Conservation (phyloP, 2,888 invertebrate species). For the Megaustenia siamemsis region DNA sequence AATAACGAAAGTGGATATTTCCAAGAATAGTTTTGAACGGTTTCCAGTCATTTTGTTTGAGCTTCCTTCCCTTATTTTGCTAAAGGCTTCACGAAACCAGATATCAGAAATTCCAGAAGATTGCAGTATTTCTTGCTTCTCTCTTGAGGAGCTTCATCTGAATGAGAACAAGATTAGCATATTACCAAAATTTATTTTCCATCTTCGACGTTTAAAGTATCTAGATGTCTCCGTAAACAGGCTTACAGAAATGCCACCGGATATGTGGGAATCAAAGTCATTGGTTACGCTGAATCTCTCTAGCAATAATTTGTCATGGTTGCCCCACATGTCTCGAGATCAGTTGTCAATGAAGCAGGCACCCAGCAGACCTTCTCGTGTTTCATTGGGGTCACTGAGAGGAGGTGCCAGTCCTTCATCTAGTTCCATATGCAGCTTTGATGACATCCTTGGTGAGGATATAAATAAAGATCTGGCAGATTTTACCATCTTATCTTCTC, state of each 20-base stretch:
- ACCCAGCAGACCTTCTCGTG: neutral
- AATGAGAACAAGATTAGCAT: conserved; percentile 87
- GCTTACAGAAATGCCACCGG: conserved; percentile 85
- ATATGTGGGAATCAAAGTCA: conserved; percentile 63
- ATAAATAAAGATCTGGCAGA: neutral
- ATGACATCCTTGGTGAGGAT: conserved; percentile 31
- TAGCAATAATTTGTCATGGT: conserved; percentile 49
- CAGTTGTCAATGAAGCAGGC: conserved; percentile 24
- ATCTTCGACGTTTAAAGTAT: conserved; percentile 87
- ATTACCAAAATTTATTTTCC: conserved; percentile 90
- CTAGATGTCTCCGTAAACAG: conserved; percentile 94
- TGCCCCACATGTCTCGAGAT: conserved; percentile 54
- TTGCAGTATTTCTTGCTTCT: conserved; percentile 82
- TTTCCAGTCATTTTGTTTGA: conserved; percentile 92
- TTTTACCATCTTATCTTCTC: conserved; percentile 5
- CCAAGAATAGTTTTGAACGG: conserved; percentile 90
- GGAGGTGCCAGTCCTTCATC: conserved; percentile 29
- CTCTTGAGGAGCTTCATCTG: conserved; percentile 93
- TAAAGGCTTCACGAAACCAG: conserved; percentile 91
- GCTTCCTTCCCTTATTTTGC: conserved; percentile 87
- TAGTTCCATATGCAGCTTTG: conserved; percentile 45
- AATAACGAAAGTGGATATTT: conserved; percentile 94
- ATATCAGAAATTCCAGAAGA: conserved; percentile 87
- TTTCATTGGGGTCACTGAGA: neutral
- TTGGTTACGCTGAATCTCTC: conserved; percentile 59